These are phyloP conservation scores for Pseudobourletiella spinata DNA, from an alignment of 1,140 invertebrate genomes.

Conservation along the genomic window DNA sequence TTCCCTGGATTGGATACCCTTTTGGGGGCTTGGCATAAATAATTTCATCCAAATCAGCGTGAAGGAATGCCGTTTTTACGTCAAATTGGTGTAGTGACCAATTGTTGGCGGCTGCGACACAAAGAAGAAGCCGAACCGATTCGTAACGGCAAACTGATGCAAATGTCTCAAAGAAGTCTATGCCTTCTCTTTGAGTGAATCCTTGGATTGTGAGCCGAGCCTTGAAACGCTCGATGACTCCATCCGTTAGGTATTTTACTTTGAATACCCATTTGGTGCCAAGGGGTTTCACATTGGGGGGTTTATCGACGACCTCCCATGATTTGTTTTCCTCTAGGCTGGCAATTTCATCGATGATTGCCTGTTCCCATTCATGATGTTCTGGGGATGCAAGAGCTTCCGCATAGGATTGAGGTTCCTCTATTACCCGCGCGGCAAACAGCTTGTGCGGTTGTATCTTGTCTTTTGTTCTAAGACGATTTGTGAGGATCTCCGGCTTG, in stretches of 20 bases:
- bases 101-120: conserved; percentile 20
- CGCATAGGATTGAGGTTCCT: conserved; percentile 30
- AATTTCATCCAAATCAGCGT: conserved; percentile 38
- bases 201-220: conserved; percentile 38
- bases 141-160: conserved; percentile 34
- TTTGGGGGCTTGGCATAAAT: conserved; percentile 36
- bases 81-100: conserved; percentile 36
- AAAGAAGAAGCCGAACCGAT: conserved; percentile 33
- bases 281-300: conserved; percentile 32
- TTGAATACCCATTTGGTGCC: conserved; percentile 41
- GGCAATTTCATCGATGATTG: conserved; percentile 40
- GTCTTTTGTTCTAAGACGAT: not conserved
- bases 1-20: conserved; percentile 5
- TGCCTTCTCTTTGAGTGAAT: conserved; percentile 35
- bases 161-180: conserved; percentile 39
- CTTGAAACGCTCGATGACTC: conserved; percentile 36
- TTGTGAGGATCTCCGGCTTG: not conserved
- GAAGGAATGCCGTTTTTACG: conserved; percentile 38
- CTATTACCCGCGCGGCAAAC: not conserved
- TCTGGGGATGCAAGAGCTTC: conserved; percentile 39
- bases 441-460: not conserved
- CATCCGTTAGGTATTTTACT: conserved; percentile 36
- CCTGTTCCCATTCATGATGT: conserved; percentile 38
- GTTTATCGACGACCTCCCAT: conserved; percentile 38
- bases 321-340: conserved; percentile 39